Base-by-base conservation (phyloP, 2,888 invertebrate species). In the Dysmachus trigonus region DNA sequence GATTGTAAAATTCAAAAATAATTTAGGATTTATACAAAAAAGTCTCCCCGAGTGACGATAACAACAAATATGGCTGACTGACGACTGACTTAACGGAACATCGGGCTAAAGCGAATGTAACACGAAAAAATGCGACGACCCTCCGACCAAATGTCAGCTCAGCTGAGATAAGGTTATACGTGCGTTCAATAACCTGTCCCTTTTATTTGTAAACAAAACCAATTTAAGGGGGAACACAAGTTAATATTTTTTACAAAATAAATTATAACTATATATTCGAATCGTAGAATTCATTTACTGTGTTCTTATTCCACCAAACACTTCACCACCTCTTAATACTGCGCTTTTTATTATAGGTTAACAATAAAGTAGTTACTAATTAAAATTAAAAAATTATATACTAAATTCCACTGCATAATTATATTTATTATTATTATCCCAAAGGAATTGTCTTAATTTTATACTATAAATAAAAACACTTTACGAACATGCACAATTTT, bases 61-160 rank as follows among this genome's bases (percentile, higher is more conserved):
- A 88, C 88, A 88, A 88, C 88, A 88, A 88, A 88, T 88, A 88
- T 88, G 88, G 88, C 88, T 86, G 87, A 87, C 85, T 87, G 86
- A 84, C 86, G 82, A 73, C 72, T 82, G 82, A 74, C 81, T 76
- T 53, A 74, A 38, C 74, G 71, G 38, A 62, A 83, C 62, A 62
- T 41, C 74, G 76, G 53, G 41, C 76, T 30, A 86, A 53, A 38
- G 77, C 86, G 85, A 87, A 85, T 74, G 77, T 47, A 53, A 72
- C 47, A 74, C 87, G 86, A 87, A 72, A 10, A 47, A 71, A 47
- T 81, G 62, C 86, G 86, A 87, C 85, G 86, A 87, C 47, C n/a
- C n/a, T n/a, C n/a, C 53, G 62, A 8, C 3, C 30, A 85, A 33
- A 22, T 79, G 79, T 41, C 72, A 72, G 71, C 30, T 41, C 72